Evolutionary conservation across 2,797 vertebrate species (phyloP).

Genomic region (Syndactyla subalaris): DNA sequence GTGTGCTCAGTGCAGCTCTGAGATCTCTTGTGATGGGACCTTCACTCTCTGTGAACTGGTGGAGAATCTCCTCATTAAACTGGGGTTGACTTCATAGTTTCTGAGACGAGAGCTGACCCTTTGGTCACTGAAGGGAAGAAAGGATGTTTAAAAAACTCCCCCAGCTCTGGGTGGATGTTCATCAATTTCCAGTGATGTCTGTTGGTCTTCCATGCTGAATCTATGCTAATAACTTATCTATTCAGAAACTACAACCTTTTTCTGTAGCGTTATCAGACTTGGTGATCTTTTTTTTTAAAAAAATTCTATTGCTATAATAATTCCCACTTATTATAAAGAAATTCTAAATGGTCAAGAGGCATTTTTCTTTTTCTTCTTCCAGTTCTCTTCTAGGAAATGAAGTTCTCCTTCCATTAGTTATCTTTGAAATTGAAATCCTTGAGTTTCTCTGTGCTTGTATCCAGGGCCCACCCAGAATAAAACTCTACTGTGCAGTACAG

Average conservation of each 20-base stretch:
- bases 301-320: background rate
- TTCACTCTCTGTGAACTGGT: background rate
- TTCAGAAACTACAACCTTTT: background rate
- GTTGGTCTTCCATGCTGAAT: background rate
- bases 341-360: background rate
- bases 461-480: background rate
- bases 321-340: background rate
- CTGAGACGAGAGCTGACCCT: background rate
- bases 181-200: background rate
- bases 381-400: background rate
- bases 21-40: background rate
- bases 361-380: background rate
- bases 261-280: fast-evolving
- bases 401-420: background rate
- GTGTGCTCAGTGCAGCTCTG: background rate
- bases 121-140: background rate
- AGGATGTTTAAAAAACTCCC: background rate
- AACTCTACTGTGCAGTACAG: background rate
- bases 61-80: background rate
- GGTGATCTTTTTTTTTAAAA: background rate
- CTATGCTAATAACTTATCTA: background rate
- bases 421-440: background rate
- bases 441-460: background rate
- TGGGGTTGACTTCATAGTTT: background rate
- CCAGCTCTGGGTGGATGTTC: background rate